Percentiles rank a stretch among this genome's conserved stretches.
phyloP scores from a whole-genome alignment of 2,113 vertebrate species.

The Chloebia gouldiae region DNA sequence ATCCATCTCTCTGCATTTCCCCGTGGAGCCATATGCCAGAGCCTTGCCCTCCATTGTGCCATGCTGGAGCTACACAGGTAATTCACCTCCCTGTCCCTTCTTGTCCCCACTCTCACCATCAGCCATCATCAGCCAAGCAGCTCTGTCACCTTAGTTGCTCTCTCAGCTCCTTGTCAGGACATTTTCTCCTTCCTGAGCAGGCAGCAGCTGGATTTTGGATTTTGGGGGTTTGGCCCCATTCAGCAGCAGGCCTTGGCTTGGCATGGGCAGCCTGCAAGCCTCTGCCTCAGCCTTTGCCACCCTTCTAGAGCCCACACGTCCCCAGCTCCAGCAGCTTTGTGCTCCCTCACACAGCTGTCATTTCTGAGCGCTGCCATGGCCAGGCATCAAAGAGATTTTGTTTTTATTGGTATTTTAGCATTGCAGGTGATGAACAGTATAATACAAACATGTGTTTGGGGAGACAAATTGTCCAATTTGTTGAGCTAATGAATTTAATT shows the following conservation, averaged over 20 bases:
- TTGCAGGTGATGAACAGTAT: slow-evolving; percentile 43
- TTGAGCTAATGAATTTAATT: slow-evolving; percentile 47
- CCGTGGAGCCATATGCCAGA: accelerated
- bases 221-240: background rate
- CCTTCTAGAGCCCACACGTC: accelerated
- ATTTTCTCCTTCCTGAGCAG: background rate
- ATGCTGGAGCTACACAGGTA: background rate
- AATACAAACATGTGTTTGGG: slow-evolving; percentile 7
- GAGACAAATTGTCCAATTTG: slow-evolving; percentile 47
- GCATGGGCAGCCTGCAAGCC: background rate
- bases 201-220: background rate
- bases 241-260: background rate
- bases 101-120: background rate
- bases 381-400: background rate
- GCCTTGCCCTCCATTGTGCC: background rate
- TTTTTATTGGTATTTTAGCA: background rate
- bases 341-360: background rate
- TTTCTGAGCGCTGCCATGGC: background rate
- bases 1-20: background rate
- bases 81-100: background rate
- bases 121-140: background rate
- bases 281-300: background rate
- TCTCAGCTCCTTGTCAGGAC: background rate
- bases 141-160: background rate
- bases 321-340: background rate